Percentiles rank a stretch among this genome's conserved stretches.
Conservation (phyloP, 2,888 invertebrate genomes). For the Erebia epiphron region DNA sequence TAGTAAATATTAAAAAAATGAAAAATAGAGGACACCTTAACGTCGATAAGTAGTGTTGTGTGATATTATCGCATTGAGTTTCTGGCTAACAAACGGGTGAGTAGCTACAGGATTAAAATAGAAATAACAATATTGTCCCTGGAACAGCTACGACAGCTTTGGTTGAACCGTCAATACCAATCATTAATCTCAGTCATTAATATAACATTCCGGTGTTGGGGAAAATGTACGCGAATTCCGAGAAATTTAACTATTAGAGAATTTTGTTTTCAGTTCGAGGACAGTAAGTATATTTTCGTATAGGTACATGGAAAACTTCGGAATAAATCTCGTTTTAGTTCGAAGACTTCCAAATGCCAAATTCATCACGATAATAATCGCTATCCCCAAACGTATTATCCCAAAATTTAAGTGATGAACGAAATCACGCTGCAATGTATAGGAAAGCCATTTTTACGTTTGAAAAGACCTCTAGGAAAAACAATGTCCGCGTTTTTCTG, state of each 20-base stretch:
- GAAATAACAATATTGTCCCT: background rate
- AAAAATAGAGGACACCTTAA: background rate
- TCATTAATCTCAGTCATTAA: slow-evolving; percentile 10
- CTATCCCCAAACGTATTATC: too few relatives aligned
- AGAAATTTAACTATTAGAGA: background rate
- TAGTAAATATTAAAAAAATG: too few relatives aligned
- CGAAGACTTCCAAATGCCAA: too few relatives aligned
- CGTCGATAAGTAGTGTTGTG: background rate
- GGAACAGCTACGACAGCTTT: background rate
- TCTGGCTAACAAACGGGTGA: background rate
- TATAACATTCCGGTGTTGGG: slow-evolving; percentile 5
- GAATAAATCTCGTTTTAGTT: too few relatives aligned
- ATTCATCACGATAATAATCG: too few relatives aligned
- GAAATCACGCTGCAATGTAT: too few relatives aligned
- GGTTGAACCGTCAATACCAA: background rate
- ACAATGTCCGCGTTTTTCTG: too few relatives aligned
- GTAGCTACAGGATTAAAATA: background rate
- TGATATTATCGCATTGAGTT: background rate
- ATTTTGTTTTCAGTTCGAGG: background rate
- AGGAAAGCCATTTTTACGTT: too few relatives aligned
- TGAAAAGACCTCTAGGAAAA: too few relatives aligned
- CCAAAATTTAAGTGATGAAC: too few relatives aligned
- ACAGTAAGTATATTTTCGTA: too few relatives aligned
- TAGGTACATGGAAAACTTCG: too few relatives aligned
- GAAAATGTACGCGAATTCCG: background rate